Conservation (phyloP, 2,888 invertebrate genomes). For the Machimus rusticus region DNA sequence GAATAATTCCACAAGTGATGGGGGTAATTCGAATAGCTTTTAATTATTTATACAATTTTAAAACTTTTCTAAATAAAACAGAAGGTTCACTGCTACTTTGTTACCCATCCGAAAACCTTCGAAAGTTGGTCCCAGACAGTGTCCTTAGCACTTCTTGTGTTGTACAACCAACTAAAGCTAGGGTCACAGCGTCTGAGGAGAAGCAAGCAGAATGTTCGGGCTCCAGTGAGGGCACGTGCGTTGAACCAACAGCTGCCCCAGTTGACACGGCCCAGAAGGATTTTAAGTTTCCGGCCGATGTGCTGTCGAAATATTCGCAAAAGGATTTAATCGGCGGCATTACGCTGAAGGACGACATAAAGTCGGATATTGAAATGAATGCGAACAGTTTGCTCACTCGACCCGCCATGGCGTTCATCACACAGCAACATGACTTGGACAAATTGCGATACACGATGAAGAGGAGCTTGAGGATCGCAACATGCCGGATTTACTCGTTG, state of each 20-base stretch:
- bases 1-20: conserved; percentile 76
- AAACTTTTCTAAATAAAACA: conserved; percentile 8
- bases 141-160: conserved; percentile 62
- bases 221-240: not conserved
- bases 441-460: conserved; percentile 86
- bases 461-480: conserved; percentile 81
- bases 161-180: conserved; percentile 54
- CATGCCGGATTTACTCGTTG: conserved; percentile 85
- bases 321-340: not conserved
- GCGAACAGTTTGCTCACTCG: conserved; percentile 62
- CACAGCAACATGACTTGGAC: conserved; percentile 85
- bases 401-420: conserved; percentile 87
- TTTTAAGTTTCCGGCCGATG: conserved; percentile 39
- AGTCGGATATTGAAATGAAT: conserved; percentile 52
- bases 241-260: conserved; percentile 7
- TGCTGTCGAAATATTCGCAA: not conserved
- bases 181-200: conserved; percentile 34
- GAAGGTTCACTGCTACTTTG: conserved; percentile 71
- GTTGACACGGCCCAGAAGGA: conserved; percentile 38
- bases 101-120: conserved; percentile 87
- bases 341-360: conserved; percentile 43
- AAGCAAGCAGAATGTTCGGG: not conserved
- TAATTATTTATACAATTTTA: not conserved
- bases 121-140: conserved; percentile 76
- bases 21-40: conserved; percentile 48